These are phyloP conservation scores for Ifrita kowaldi DNA, from an alignment of 2,113 vertebrate genomes.

Conservation along the genomic window DNA sequence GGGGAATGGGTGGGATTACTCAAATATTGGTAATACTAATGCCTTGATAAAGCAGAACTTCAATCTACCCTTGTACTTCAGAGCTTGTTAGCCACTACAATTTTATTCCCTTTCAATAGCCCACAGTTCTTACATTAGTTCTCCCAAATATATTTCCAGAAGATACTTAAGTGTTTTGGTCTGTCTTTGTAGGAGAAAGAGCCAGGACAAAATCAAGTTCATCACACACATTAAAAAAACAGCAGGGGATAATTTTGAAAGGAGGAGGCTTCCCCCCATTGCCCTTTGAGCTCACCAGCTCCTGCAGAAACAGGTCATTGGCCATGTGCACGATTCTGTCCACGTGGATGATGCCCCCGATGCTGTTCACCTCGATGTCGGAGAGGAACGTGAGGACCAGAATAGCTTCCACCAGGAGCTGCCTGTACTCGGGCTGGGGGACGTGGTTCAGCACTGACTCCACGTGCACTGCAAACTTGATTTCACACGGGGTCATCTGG, in stretches of 20 bases:
- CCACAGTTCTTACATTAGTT: neutral
- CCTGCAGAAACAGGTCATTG: slow-evolving; percentile 89
- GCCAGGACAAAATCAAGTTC: neutral
- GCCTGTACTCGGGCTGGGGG: slow-evolving; percentile 94
- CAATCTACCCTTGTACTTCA: neutral
- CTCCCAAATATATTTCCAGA: neutral
- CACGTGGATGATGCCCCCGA: slow-evolving; percentile 86
- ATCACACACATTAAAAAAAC: neutral
- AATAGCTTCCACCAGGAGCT: slow-evolving; percentile 92
- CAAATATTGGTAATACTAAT: neutral
- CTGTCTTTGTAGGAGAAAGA: neutral
- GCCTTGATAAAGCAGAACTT: neutral
- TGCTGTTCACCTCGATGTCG: slow-evolving; percentile 85
- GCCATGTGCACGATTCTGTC: slow-evolving; percentile 89
- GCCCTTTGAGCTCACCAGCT: slow-evolving; percentile 80
- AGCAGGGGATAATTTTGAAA: neutral
- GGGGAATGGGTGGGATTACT: neutral
- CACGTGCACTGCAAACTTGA: slow-evolving; percentile 97
- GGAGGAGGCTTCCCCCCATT: neutral
- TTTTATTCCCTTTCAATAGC: neutral
- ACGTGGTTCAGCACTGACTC: slow-evolving; percentile 95
- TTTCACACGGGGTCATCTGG: slow-evolving; percentile 94
- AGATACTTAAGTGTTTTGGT: neutral
- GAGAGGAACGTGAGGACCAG: slow-evolving; percentile 90
- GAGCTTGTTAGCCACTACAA: neutral